These are phyloP conservation scores for Furcifer pardalis DNA, from an alignment of 2,797 vertebrate genomes.

Conservation along the genomic window DNA sequence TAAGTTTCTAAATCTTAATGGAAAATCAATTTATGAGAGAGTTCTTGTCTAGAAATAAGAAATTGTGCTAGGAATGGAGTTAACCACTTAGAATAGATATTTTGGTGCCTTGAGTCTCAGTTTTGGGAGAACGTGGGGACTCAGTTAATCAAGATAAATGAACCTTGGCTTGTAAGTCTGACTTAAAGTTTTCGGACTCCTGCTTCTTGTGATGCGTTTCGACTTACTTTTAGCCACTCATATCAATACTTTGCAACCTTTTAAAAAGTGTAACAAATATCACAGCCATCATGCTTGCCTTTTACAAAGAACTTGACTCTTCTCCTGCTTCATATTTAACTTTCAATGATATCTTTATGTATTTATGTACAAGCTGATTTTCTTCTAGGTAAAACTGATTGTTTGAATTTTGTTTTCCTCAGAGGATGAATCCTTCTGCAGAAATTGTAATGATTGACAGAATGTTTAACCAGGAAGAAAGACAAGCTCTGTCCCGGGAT, in stretches of 20 bases:
- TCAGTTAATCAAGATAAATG: too few species aligned
- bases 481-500: conserved; percentile 90
- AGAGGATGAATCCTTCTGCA: conserved; percentile 94
- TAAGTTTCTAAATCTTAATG: not conserved
- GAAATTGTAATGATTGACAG: conserved; percentile 99
- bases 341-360: not conserved
- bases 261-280: not conserved
- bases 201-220: not conserved
- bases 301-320: not conserved
- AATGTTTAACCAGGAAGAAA: conserved; percentile 98
- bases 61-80: not conserved
- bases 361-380: not conserved
- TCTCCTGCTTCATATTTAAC: not conserved
- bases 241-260: too few species aligned
- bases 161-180: not conserved
- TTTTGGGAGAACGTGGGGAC: too few species aligned
- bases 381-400: not conserved
- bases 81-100: not conserved
- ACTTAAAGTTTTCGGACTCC: not conserved
- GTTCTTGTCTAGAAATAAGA: not conserved
- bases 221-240: too few species aligned
- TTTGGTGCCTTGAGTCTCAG: too few species aligned
- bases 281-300: not conserved
- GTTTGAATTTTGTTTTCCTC: conserved; percentile 43
- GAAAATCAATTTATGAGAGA: not conserved